These are phyloP conservation scores for Caenorhabditis sp. DNA, from an alignment of 2,888 invertebrate genomes.

Conservation along the genomic window DNA sequence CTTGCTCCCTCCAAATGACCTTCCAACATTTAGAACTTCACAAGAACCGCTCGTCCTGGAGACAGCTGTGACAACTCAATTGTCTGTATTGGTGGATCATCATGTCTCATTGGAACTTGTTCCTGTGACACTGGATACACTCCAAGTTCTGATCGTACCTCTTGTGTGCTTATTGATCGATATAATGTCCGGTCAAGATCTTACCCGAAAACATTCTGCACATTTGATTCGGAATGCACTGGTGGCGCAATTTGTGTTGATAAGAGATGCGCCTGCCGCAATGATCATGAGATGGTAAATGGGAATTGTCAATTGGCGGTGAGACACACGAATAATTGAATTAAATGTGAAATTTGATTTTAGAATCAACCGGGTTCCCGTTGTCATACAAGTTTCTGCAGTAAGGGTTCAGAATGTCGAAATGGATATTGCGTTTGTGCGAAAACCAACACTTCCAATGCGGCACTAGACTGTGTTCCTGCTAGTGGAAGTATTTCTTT, in stretches of 20 bases:
- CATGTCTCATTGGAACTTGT: constrained; percentile 79
- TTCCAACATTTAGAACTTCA: constrained; percentile 15
- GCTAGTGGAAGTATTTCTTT: not conserved
- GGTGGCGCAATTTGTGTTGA: constrained; percentile 65
- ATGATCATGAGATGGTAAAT: constrained; percentile 61
- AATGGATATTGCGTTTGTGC: constrained; percentile 72
- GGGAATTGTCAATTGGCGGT: constrained; percentile 63
- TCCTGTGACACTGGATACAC: constrained; percentile 79
- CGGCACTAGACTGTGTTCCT: constrained; percentile 48
- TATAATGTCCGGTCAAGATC: constrained; percentile 62
- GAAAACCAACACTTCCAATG: constrained; percentile 34
- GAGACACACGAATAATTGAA: not conserved
- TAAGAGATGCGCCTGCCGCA: constrained; percentile 68
- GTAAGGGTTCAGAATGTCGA: constrained; percentile 70
- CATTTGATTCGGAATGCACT: constrained; percentile 64
- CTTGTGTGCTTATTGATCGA: constrained; percentile 64
- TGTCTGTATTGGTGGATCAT: constrained; percentile 79
- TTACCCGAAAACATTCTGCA: constrained; percentile 65
- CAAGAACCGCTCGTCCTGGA: constrained; percentile 75
- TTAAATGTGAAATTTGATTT: not conserved
- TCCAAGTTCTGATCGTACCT: constrained; percentile 73
- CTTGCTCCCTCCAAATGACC: no score
- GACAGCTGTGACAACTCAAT: constrained; percentile 77
- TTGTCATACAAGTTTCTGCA: constrained; percentile 64
- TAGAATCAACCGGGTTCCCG: constrained; percentile 65